These are phyloP conservation scores for Melanotaenia boesemani DNA, from an alignment of 2,797 vertebrate genomes.

Conservation along the genomic window DNA sequence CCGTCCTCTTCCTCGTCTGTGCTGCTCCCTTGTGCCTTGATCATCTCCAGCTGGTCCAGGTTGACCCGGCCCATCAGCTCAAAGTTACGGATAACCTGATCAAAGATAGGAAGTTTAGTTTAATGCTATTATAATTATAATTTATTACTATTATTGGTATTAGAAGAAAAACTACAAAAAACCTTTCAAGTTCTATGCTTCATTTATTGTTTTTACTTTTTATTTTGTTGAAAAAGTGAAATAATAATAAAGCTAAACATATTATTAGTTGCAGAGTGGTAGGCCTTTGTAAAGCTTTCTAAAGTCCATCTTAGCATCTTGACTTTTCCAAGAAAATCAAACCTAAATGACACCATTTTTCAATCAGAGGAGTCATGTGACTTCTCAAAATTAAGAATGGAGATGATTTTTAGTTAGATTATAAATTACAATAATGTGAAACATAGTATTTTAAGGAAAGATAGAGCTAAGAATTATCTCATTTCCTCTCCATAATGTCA, in stretches of 20 bases:
- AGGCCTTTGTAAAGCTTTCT: not conserved
- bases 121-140: not conserved
- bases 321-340: not conserved
- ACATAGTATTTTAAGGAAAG: not conserved
- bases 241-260: too few species aligned
- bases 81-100: constrained; percentile 96
- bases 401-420: not conserved
- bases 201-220: not conserved
- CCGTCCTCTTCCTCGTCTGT: constrained; percentile 82
- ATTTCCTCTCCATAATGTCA: constrained; percentile 23
- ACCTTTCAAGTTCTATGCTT: not conserved
- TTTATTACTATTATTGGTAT: not conserved
- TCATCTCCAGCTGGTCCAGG: constrained; percentile 95
- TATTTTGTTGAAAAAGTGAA: not conserved
- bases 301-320: not conserved
- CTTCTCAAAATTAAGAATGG: not conserved
- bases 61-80: constrained; percentile 97
- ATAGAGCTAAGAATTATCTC: not conserved
- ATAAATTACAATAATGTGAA: not conserved
- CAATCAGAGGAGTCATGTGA: not conserved
- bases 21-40: constrained; percentile 90
- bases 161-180: not conserved
- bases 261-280: not conserved
- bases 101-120: constrained; percentile 19
- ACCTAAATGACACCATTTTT: not conserved